These are phyloP conservation scores for Alca torda DNA, from an alignment of 2,797 vertebrate species.

Conservation along the genomic window DNA sequence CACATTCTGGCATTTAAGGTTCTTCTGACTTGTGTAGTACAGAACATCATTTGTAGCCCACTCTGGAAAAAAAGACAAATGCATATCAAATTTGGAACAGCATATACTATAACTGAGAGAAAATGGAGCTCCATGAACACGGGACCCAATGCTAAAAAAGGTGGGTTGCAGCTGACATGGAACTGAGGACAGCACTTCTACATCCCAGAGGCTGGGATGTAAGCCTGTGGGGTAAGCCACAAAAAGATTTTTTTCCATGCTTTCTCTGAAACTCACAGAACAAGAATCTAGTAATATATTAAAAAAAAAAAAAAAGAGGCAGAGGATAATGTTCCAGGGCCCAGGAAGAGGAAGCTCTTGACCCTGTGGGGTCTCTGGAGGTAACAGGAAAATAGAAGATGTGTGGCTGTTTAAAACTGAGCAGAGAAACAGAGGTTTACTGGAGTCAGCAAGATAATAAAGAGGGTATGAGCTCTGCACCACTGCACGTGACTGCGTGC, in stretches of 20 bases:
- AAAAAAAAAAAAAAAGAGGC: fast-evolving
- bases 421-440: background rate
- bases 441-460: background rate
- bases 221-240: background rate
- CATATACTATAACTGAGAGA: background rate
- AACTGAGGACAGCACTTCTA: background rate
- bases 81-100: background rate
- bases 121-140: background rate
- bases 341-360: background rate
- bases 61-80: conserved; percentile 78
- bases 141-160: background rate
- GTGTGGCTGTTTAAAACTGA: background rate
- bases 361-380: background rate
- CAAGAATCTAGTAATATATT: background rate
- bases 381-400: background rate
- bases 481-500: background rate
- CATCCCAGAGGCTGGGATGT: background rate
- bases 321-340: background rate
- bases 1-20: conserved; percentile 84
- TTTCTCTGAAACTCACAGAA: background rate
- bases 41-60: conserved; percentile 89
- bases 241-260: background rate
- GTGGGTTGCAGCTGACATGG: background rate
- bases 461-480: background rate
- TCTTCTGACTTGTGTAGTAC: conserved; percentile 87